Conservation (phyloP, 2,888 invertebrate genomes). For the Amphipoea lucens region DNA sequence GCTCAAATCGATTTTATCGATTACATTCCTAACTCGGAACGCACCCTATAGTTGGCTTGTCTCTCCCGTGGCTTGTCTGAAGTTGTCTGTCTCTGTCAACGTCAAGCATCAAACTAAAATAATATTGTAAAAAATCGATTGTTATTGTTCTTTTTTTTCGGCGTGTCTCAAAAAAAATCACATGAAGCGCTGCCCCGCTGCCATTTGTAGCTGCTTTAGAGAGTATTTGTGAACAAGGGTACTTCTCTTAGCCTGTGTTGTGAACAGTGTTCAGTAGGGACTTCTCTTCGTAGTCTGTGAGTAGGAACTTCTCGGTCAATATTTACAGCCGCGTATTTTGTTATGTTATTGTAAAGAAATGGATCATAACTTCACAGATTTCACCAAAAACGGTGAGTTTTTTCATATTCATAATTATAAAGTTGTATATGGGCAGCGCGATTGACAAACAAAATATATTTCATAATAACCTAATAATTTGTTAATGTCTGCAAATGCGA, state of each 20-base stretch:
- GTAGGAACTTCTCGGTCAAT: background rate
- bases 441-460: background rate
- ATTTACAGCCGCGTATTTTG: background rate
- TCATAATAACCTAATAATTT: slow-evolving; percentile 26
- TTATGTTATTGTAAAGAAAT: slow-evolving; percentile 38
- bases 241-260: no score
- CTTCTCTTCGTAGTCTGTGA: no score
- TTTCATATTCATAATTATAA: background rate
- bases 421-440: no score
- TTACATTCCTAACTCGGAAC: no score
- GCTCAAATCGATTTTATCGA: no score
- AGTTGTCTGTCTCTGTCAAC: no score
- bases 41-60: no score
- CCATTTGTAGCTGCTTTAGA: background rate
- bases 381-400: slow-evolving; percentile 44
- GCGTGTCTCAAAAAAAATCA: background rate
- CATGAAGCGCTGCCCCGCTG: background rate
- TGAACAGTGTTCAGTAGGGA: background rate
- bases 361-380: slow-evolving; percentile 43
- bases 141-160: no score
- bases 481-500: background rate
- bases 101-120: no score
- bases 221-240: background rate
- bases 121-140: no score
- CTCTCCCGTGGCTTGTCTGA: no score